Conservation (phyloP, 2,888 invertebrate genomes). For the Synanthedon vespiformis region DNA sequence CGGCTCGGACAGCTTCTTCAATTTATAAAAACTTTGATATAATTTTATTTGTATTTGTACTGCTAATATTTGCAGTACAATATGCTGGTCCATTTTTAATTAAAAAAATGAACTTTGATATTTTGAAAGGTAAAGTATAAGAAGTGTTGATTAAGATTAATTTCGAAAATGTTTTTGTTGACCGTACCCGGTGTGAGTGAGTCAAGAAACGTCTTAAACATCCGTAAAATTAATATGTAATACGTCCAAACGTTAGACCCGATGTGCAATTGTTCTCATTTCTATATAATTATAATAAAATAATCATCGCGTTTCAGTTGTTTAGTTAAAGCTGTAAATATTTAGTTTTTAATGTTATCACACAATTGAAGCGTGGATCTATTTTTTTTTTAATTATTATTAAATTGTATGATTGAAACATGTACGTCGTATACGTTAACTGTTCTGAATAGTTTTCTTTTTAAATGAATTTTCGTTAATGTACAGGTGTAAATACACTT, state of each 20-base stretch:
- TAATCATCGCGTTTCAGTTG: slow-evolving; percentile 54
- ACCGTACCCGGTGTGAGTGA: slow-evolving; percentile 14
- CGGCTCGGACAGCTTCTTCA: no score
- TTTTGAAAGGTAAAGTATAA: no score
- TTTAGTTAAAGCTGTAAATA: slow-evolving; percentile 65
- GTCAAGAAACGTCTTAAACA: slow-evolving; percentile 30
- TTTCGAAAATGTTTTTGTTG: slow-evolving; percentile 12
- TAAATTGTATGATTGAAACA: no score
- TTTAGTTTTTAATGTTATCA: slow-evolving; percentile 58
- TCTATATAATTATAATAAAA: slow-evolving; percentile 28
- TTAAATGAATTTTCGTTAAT: slow-evolving; percentile 19
- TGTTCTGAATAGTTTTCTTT: slow-evolving; percentile 54
- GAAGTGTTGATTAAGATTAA: not conserved
- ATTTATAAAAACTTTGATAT: no score
- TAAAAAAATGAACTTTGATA: no score
- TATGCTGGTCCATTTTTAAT: no score
- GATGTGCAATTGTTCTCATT: slow-evolving; percentile 67
- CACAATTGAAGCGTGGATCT: slow-evolving; percentile 12
- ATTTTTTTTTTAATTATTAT: no score
- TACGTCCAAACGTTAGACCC: slow-evolving; percentile 59
- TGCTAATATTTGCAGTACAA: no score
- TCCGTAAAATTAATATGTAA: slow-evolving; percentile 31
- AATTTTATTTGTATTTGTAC: no score
- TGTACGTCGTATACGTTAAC: slow-evolving; percentile 9
- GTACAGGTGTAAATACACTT: slow-evolving; percentile 65